Evolutionary conservation across 2,113 vertebrate species (phyloP).

Genomic region (Gasterosteus aculeatus): DNA sequence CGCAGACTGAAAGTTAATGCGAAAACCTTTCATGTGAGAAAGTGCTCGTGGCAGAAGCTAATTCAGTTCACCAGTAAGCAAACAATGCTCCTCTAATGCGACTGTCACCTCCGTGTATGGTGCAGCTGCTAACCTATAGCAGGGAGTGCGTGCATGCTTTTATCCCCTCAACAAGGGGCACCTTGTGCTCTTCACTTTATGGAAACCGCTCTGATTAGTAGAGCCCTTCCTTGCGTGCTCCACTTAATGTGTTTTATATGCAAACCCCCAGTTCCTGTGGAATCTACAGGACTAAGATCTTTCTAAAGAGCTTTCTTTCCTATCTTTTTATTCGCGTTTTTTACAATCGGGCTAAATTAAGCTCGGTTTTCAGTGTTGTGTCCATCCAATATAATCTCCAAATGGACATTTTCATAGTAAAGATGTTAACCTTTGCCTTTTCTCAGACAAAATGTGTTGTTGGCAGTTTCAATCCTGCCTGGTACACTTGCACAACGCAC

Average conservation of each 20-base stretch:
- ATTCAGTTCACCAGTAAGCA: slow-evolving; percentile 41
- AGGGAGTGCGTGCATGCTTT: slow-evolving; percentile 48
- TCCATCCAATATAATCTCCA: background rate
- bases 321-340: background rate
- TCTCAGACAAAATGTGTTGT: slow-evolving; percentile 1
- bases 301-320: slow-evolving; percentile 12
- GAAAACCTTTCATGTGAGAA: slow-evolving; percentile 9
- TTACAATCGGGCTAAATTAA: background rate
- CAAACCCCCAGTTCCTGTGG: slow-evolving; percentile 49
- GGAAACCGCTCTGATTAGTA: slow-evolving; percentile 71
- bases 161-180: slow-evolving; percentile 68
- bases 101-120: slow-evolving; percentile 58
- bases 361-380: background rate
- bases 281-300: slow-evolving; percentile 53
- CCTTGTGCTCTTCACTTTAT: slow-evolving; percentile 66
- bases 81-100: slow-evolving; percentile 40
- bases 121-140: slow-evolving; percentile 56
- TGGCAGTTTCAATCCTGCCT: background rate
- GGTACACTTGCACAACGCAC: slow-evolving; percentile 16
- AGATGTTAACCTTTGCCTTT: background rate
- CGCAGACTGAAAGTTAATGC: background rate
- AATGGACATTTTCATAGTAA: background rate
- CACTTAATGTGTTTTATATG: slow-evolving; percentile 66
- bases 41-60: slow-evolving; percentile 33
- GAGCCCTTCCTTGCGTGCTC: slow-evolving; percentile 45